Evolutionary conservation across 2,888 invertebrate genomes (phyloP).

Genomic region (Amorpha juglandis): DNA sequence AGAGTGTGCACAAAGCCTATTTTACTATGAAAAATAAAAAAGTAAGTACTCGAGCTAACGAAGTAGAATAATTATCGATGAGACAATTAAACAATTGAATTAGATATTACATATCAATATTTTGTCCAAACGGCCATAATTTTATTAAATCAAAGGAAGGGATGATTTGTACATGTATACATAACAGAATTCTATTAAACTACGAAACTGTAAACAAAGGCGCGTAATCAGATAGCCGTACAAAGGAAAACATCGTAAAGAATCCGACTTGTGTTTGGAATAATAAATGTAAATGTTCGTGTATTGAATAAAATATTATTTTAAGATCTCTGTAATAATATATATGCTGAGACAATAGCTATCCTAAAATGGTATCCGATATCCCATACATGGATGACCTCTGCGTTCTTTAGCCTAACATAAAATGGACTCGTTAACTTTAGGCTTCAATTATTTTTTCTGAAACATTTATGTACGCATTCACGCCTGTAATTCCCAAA

Average conservation of each 20-base stretch:
- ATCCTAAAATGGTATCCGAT: not conserved
- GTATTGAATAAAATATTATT: not conserved
- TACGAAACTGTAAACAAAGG: not conserved
- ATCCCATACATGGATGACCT: not conserved
- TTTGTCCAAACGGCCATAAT: too few relatives aligned
- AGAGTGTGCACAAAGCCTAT: too few relatives aligned
- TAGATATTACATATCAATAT: too few relatives aligned
- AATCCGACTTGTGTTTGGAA: not conserved
- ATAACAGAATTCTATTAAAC: not conserved
- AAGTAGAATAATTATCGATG: too few relatives aligned
- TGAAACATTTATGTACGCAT: too few relatives aligned
- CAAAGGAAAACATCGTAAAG: conserved; percentile 6
- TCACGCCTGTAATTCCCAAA: too few relatives aligned
- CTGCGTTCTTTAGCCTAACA: not conserved
- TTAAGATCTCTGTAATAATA: not conserved
- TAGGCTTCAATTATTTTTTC: not conserved
- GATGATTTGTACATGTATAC: not conserved
- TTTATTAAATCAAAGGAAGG: too few relatives aligned
- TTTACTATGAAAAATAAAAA: too few relatives aligned
- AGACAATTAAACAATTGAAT: too few relatives aligned
- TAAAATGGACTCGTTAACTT: not conserved
- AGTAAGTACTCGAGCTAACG: too few relatives aligned
- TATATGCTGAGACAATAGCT: not conserved
- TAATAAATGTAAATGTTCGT: not conserved
- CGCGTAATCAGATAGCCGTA: not conserved